Conservation (phyloP, 2,113 vertebrate genomes). For the Chloropsis cyanopogon region DNA sequence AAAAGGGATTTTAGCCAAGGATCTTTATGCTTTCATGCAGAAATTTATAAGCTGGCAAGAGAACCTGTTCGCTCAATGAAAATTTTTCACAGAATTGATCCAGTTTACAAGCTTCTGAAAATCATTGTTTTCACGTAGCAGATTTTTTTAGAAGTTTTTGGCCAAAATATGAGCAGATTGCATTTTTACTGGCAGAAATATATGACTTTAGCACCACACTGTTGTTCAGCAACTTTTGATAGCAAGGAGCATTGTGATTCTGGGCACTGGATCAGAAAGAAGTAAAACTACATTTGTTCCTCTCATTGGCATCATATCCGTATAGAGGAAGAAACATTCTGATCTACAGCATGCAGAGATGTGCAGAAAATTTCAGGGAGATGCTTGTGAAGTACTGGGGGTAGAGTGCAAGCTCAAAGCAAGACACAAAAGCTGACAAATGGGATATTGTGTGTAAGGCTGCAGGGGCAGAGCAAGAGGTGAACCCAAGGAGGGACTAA, state of each 20-base stretch:
- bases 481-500: neutral
- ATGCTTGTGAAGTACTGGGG: neutral
- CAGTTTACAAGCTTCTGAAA: conserved; percentile 46
- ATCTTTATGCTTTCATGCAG: conserved; percentile 21
- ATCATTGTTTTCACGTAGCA: conserved; percentile 41
- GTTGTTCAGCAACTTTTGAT: neutral
- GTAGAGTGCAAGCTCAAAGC: neutral
- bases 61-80: neutral
- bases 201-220: neutral
- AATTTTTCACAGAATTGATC: neutral
- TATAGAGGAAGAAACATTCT: neutral
- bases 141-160: conserved; percentile 13
- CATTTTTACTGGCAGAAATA: conserved; percentile 27
- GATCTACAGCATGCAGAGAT: neutral
- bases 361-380: neutral
- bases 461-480: neutral
- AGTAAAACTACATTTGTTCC: neutral
- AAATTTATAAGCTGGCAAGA: conserved; percentile 38
- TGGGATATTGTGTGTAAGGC: neutral
- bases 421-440: neutral
- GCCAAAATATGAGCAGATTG: conserved; percentile 51
- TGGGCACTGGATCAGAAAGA: conserved; percentile 34
- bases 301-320: neutral
- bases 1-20: conserved; percentile 43
- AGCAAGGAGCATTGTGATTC: neutral